Percentiles rank a stretch among this genome's conserved stretches.
Evolutionary conservation across 2,888 invertebrate species (phyloP).

Genomic region (Zygothrica quintamaculata): DNA sequence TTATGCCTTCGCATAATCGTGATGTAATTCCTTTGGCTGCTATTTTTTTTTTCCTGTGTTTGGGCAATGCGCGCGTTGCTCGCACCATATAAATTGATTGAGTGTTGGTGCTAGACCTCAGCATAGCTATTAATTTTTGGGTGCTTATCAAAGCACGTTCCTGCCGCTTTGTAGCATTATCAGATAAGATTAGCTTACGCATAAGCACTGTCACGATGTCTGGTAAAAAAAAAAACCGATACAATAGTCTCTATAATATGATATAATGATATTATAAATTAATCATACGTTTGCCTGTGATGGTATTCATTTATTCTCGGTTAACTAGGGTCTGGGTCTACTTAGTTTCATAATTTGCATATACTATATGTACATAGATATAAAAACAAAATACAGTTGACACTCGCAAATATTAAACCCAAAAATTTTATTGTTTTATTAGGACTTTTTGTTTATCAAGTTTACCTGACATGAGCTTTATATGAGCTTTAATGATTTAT

Average conservation of each 20-base stretch:
- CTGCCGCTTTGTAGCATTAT: slow-evolving; percentile 39
- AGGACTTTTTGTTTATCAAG: too few species aligned
- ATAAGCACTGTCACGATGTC: slow-evolving; percentile 36
- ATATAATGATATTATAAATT: slow-evolving; percentile 30
- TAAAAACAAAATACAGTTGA: background rate
- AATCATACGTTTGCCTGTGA: background rate
- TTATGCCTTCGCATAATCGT: slow-evolving; percentile 65
- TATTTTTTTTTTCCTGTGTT: slow-evolving; percentile 20
- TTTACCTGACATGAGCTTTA: too few species aligned
- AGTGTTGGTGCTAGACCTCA: slow-evolving; percentile 14
- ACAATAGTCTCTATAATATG: slow-evolving; percentile 18
- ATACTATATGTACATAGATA: slow-evolving; percentile 10
- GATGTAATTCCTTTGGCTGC: slow-evolving; percentile 66
- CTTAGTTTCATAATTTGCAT: slow-evolving; percentile 45
- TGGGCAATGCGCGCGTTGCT: slow-evolving; percentile 61
- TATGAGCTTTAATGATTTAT: too few species aligned
- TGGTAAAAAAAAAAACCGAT: slow-evolving; percentile 18
- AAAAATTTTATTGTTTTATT: too few species aligned
- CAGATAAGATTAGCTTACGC: slow-evolving; percentile 64
- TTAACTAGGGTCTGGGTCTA: slow-evolving; percentile 7
- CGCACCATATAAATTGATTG: slow-evolving; percentile 12
- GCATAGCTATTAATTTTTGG: slow-evolving; percentile 7
- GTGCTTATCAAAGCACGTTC: slow-evolving; percentile 73
- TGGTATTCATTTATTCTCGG: slow-evolving; percentile 11
- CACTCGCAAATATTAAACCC: too few species aligned